A percentile compares a stretch with the other conserved stretches of the same genome.
Conservation (phyloP, 2,797 vertebrate species). For the Cossypha polioptera region DNA sequence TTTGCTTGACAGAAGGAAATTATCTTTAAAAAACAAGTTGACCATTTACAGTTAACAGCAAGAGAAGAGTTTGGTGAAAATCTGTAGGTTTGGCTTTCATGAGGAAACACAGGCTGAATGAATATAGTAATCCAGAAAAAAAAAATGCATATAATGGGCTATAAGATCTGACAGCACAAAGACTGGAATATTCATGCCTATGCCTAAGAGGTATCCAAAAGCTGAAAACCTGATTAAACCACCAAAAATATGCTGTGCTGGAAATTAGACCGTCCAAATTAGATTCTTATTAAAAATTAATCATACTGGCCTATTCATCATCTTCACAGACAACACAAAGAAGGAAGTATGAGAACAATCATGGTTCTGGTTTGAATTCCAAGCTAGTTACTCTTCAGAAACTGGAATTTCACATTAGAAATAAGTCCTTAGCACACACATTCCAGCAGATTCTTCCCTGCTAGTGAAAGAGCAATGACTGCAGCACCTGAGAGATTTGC, state of each 20-base stretch:
- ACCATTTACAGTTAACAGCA: not conserved
- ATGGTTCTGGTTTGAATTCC: not conserved
- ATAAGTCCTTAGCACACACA: not conserved
- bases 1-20: not conserved
- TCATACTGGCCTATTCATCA: slow-evolving; percentile 42
- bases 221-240: slow-evolving; percentile 58
- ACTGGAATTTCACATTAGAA: not conserved
- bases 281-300: slow-evolving; percentile 59
- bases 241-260: slow-evolving; percentile 15
- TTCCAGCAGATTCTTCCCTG: not conserved
- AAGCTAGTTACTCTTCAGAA: not conserved
- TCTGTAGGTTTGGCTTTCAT: not conserved
- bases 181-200: slow-evolving; percentile 13
- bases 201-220: slow-evolving; percentile 35
- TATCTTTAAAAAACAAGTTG: not conserved
- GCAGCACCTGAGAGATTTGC: not conserved
- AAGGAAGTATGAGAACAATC: not conserved
- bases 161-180: slow-evolving; percentile 27
- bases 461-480: not conserved
- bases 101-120: not conserved
- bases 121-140: not conserved
- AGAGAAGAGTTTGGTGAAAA: not conserved
- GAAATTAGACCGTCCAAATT: slow-evolving; percentile 47
- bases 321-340: slow-evolving; percentile 11
- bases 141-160: not conserved